Base-by-base conservation (phyloP, 2,113 vertebrate species). In the Thomomys bottae region DNA sequence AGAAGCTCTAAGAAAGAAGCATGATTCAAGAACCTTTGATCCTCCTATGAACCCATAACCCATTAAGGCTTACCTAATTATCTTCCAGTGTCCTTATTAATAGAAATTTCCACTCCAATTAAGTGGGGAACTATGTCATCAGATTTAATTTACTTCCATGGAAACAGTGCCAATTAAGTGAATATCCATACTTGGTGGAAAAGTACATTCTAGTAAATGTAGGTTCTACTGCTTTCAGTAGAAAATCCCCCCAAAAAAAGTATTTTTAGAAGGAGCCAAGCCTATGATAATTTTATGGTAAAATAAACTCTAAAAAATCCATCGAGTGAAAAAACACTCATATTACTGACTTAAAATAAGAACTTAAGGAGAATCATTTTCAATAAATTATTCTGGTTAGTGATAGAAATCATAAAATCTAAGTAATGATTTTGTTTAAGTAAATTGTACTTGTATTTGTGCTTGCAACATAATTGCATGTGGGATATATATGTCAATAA, bases 61-160 rank as follows among this genome's bases (percentile, higher is more conserved):
- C 94, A 92, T 97, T 95, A 96, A 95, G 71, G 88, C 95, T 96
- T 91, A 95, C 95, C 94, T 96, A 97, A 94, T 97, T 96, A 97
- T 94, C 87, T 96, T 90, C 96, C 97, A 97, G 96, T 97, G 96
- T 96, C 89, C 96, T 94, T 97, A 95, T 96, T 97, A 97, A 97
- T 59, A 94, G 95, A 85, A 97, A 98, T 97, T 97, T 96, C 95
- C 94, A 96, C 92, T 97, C 94, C 96, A 97, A 95, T 97, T 97
- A 98, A 97, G 94, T 95, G 95, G 93, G 94, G 97, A 93, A 96
- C 95, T 93, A 96, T 96, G 92, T 97, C 93, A 97, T 97, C 96
- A 96, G 94, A 95, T 96, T 97, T 97, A 98, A 98, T 97, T 98
- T 97, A 97, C 92, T 97, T 96, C 94, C 96, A 84, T 92, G 96